Percentiles rank a stretch among this genome's conserved stretches.
Evolutionary conservation across 1,140 invertebrate species (phyloP).

Genomic region (Armadillidium nasatum): DNA sequence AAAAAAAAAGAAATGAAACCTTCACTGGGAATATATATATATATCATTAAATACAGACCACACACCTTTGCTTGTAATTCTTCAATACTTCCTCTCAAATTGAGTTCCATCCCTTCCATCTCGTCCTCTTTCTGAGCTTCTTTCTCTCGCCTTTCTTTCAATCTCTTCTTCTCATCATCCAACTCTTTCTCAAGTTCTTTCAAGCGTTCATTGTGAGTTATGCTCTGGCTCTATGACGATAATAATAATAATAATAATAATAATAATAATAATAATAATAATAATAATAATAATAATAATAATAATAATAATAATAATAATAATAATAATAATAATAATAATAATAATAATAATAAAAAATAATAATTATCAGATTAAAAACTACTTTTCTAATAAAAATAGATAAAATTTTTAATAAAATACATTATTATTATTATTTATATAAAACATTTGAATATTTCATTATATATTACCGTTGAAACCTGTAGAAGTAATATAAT

Average conservation of each 20-base stretch:
- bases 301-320: constrained; percentile 13
- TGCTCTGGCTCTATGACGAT: constrained; percentile 35
- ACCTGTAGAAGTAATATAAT: no score
- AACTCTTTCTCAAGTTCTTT: constrained; percentile 49
- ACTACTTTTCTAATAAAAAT: no score
- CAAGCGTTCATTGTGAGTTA: constrained; percentile 34
- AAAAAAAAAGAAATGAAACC: no score
- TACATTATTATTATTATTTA: no score
- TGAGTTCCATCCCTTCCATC: constrained; percentile 48
- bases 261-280: background rate
- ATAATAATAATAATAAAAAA: no score
- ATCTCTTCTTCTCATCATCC: constrained; percentile 57
- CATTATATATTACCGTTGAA: no score
- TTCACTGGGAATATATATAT: no score
- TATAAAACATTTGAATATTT: no score
- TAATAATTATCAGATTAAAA: no score
- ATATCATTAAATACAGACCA: no score
- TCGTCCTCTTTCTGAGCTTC: constrained; percentile 50
- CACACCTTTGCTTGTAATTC: constrained; percentile 43
- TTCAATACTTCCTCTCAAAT: constrained; percentile 51
- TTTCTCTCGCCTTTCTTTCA: constrained; percentile 60
- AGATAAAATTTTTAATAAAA: no score
- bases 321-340: constrained; percentile 13
- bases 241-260: constrained; percentile 19
- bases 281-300: no score